Evolutionary conservation across 2,888 invertebrate genomes (phyloP).

Genomic region (Sialis fuliginosa): DNA sequence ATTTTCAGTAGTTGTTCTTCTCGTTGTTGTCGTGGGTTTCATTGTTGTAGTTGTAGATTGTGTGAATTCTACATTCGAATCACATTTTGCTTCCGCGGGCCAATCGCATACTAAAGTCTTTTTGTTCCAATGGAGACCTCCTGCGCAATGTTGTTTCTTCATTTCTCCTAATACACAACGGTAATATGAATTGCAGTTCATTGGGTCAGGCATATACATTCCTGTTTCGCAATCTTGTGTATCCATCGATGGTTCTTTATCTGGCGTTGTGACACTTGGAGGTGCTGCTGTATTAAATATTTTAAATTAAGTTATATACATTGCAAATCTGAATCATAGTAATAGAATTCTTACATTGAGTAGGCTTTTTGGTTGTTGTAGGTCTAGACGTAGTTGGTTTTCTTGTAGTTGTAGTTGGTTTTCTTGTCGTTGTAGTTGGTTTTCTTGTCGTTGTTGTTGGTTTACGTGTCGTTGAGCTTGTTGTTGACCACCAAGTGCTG

Average conservation of each 20-base stretch:
- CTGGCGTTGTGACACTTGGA: conserved; percentile 28
- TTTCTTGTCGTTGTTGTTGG: conserved; percentile 14
- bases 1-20: conserved; percentile 16
- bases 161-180: conserved; percentile 58
- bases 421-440: conserved; percentile 17
- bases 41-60: conserved; percentile 22
- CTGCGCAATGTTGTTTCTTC: conserved; percentile 55
- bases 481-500: conserved; percentile 18
- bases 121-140: conserved; percentile 65
- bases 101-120: conserved; percentile 55
- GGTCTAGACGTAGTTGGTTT: conserved; percentile 10
- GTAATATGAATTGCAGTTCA: conserved; percentile 57
- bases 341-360: conserved; percentile 8
- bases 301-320: conserved; percentile 6
- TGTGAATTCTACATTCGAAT: conserved; percentile 11
- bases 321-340: conserved; percentile 5
- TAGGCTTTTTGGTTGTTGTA: conserved; percentile 14
- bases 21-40: conserved; percentile 26
- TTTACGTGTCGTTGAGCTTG: conserved; percentile 13
- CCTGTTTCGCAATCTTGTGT: conserved; percentile 23
- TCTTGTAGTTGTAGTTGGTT: conserved; percentile 13
- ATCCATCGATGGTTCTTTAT: conserved; percentile 17
- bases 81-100: conserved; percentile 57
- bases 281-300: conserved; percentile 23
- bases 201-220: conserved; percentile 34